Conservation (phyloP, 2,113 vertebrate genomes). For the Oreochromis tanganicae region DNA sequence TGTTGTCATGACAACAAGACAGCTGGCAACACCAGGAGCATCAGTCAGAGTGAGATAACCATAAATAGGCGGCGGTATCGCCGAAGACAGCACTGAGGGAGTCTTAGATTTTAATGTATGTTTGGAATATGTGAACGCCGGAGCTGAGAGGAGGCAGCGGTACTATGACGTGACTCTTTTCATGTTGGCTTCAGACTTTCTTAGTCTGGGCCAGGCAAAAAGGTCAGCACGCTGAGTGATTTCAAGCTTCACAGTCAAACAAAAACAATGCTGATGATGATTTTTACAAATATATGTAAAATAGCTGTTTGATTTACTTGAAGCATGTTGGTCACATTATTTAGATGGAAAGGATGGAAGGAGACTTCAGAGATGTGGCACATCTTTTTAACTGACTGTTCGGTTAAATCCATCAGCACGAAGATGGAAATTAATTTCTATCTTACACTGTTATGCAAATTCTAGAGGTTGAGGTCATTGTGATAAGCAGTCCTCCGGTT, state of each 20-base stretch:
- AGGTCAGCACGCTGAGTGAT: background rate
- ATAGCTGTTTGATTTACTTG: background rate
- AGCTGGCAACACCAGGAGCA: background rate
- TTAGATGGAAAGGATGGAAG: background rate
- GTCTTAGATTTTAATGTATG: background rate
- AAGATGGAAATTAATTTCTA: background rate
- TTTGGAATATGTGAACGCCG: background rate
- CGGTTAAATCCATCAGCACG: background rate
- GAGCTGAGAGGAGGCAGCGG: background rate
- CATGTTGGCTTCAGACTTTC: background rate
- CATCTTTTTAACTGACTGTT: background rate
- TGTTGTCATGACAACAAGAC: background rate
- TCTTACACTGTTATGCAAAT: background rate
- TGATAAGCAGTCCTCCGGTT: background rate
- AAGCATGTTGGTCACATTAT: background rate
- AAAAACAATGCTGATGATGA: background rate
- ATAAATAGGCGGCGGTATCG: background rate
- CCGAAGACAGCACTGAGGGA: constrained; percentile 1
- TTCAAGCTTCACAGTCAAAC: background rate
- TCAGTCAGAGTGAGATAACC: constrained; percentile 11
- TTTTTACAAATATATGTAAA: background rate
- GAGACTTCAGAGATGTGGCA: background rate
- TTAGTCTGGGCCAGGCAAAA: background rate
- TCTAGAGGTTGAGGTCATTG: background rate
- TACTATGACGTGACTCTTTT: background rate